Base-by-base conservation (phyloP, 2,113 vertebrate genomes). In the Oxygymnocypris stewartii region DNA sequence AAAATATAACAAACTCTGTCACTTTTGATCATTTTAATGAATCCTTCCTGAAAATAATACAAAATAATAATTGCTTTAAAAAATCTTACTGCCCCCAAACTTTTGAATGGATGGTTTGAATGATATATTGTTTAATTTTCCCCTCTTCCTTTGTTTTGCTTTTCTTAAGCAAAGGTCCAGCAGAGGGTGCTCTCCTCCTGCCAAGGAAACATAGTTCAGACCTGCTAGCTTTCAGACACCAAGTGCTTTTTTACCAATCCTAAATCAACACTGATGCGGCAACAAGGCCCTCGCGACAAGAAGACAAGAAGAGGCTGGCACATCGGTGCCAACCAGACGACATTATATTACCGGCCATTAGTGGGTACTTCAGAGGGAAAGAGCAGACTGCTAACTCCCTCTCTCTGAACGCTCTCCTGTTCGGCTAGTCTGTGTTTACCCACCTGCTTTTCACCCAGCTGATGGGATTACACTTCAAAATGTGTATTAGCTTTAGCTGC, bases 391-490 rank as follows among this genome's bases (percentile, higher is more conserved):
- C 79, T 84, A 86, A 89, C 71, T 67, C 87, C 73, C 71, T 88
- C 59, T 83, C 84, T 90, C 89, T 88, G 87, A 90, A 67, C 42
- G 69, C 40, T 69, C 61, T 69, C 23, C 63, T 69, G 42, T 91
- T 85, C 44, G 78, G 71, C 63, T 73, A 67, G 79, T 67, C 77
- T 73, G 67, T 79, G 85, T 86, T 88, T 86, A 89, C 84, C 88
- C 92, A 92, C 92, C 92, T 92, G 91, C 90, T 91, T 90, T 89
- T 90, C 87, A 91, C 84, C 74, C 87, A 91, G 91, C 85, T 82
- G 71, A 89, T 86, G 67, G n/a, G 81, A 93, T 90, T 93, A 90
- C 81, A 81, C 73, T 87, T 89, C 82, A 90, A 86, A 59, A 11
- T 74, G 71, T 57, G 78, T 16, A 84, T 44, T 74, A 77, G 88